Conservation (phyloP, 53 echinoderm and acorn worm genomes). For the Holothuria scabra region DNA sequence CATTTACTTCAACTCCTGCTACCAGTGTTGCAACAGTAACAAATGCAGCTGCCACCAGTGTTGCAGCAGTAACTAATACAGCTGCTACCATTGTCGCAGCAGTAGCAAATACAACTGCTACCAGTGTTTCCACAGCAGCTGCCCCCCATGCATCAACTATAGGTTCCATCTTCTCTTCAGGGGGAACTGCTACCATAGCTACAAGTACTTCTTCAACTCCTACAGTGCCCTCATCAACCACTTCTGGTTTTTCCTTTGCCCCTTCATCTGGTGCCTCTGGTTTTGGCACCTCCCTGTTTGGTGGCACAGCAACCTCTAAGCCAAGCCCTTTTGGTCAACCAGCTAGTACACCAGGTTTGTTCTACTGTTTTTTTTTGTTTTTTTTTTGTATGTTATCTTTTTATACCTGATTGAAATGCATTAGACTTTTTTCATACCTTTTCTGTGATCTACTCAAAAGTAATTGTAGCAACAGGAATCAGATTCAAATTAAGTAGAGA, state of each 20-base stretch:
- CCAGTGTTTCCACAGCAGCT: background rate
- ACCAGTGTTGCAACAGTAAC: background rate
- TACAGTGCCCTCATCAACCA: constrained; percentile 24
- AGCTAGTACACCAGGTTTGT: constrained; percentile 18
- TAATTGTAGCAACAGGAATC: too few relatives aligned
- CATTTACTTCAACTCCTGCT: background rate
- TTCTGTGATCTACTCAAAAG: too few relatives aligned
- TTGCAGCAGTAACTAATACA: background rate
- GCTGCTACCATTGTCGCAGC: background rate
- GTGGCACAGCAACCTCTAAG: constrained; percentile 28
- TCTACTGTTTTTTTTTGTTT: background rate
- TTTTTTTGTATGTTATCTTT: too few relatives aligned
- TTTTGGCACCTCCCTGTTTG: constrained; percentile 44
- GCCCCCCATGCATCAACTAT: constrained; percentile 22
- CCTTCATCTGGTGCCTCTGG: constrained; percentile 23
- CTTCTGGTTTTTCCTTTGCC: constrained; percentile 35
- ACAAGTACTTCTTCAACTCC: constrained; percentile 4
- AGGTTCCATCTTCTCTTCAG: constrained; percentile 13
- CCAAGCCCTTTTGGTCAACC: constrained; percentile 37
- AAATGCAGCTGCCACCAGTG: constrained; percentile 20
- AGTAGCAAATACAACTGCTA: constrained; percentile 9
- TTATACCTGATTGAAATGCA: too few relatives aligned
- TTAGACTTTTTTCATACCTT: too few relatives aligned
- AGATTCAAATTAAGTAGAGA: too few relatives aligned
- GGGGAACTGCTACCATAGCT: background rate